These are phyloP conservation scores for Dolichotis patagonum DNA, from an alignment of 2,113 vertebrate species.

Conservation along the genomic window DNA sequence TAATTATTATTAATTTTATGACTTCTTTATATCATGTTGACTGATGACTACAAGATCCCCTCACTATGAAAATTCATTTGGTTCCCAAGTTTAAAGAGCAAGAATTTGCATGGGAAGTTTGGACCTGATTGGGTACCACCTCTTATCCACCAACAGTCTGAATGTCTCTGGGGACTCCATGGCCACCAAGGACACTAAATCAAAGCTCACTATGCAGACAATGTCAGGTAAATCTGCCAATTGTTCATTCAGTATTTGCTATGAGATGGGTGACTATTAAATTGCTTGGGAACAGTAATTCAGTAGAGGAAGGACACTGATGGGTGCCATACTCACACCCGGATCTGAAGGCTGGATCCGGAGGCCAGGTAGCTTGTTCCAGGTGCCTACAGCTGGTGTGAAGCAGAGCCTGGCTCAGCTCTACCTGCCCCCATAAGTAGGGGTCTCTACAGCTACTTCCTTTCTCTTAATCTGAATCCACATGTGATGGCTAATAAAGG, in stretches of 20 bases:
- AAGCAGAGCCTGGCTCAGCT: not conserved
- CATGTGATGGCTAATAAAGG: not conserved
- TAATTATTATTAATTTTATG: not conserved
- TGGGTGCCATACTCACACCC: not conserved
- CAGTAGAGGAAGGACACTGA: not conserved
- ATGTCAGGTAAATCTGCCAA: not conserved
- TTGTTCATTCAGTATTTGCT: not conserved
- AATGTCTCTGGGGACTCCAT: not conserved
- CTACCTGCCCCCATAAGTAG: not conserved
- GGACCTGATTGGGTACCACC: not conserved
- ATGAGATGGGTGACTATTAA: not conserved
- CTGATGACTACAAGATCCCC: not conserved
- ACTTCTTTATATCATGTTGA: not conserved
- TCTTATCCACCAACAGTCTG: not conserved
- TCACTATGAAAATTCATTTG: not conserved
- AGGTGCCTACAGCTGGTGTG: not conserved
- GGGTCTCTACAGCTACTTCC: not conserved
- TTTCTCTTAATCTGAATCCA: not conserved
- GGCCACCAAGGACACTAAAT: not conserved
- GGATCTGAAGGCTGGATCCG: not conserved
- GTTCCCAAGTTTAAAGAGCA: not conserved
- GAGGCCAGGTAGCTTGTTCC: not conserved
- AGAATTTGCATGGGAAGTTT: not conserved
- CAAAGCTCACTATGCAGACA: not conserved
- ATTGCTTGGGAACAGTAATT: not conserved